A percentile compares a stretch with the other conserved stretches of the same genome.
Conservation (phyloP, 2,113 vertebrate species). For the Cebidichthys violaceus region DNA sequence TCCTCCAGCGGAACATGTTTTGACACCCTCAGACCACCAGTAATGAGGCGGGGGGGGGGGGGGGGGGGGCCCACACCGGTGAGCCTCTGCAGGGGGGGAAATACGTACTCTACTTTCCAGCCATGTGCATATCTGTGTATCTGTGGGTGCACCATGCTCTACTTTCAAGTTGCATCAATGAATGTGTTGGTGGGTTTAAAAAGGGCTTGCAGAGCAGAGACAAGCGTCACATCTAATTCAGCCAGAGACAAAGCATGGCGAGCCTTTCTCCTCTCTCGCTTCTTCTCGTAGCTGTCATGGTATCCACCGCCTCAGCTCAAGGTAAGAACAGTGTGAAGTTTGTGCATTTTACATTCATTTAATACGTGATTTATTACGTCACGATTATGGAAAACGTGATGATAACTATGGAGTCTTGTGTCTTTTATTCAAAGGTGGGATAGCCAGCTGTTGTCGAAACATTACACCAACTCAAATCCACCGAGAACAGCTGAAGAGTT, state of each 20-base stretch:
- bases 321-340: conserved; percentile 39
- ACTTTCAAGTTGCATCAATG: conserved; percentile 8
- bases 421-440: conserved; percentile 54
- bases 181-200: conserved; percentile 32
- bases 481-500: conserved; percentile 10
- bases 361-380: background rate
- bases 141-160: conserved; percentile 46
- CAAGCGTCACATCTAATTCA: conserved; percentile 12
- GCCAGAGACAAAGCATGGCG: conserved; percentile 46
- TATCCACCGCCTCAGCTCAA: conserved; percentile 39
- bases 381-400: background rate
- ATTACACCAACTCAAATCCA: conserved; percentile 8
- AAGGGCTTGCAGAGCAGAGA: background rate
- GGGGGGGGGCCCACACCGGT: background rate
- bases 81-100: conserved; percentile 60
- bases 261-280: conserved; percentile 9
- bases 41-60: conserved; percentile 7
- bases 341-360: background rate
- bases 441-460: conserved; percentile 59
- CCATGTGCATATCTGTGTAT: background rate
- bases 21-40: conserved; percentile 53
- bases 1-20: conserved; percentile 41
- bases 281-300: conserved; percentile 38
- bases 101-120: conserved; percentile 57
- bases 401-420: background rate